Percentiles rank a stretch among this genome's conserved stretches.
These are phyloP conservation scores for Ondatra zibethicus DNA, from an alignment of 2,113 vertebrate species.

Conservation along the genomic window DNA sequence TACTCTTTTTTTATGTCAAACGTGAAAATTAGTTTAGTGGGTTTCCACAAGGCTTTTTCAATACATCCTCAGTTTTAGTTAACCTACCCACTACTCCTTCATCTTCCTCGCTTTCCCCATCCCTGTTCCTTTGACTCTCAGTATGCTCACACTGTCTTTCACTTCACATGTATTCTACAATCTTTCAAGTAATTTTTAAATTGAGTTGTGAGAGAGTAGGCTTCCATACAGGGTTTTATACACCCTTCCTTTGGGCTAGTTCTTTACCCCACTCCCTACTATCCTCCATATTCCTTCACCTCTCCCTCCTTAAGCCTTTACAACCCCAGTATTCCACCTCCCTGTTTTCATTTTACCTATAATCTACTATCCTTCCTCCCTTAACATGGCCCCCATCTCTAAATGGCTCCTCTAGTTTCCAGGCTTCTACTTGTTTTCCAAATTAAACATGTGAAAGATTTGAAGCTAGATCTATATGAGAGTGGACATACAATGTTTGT, in stretches of 20 bases:
- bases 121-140: not conserved
- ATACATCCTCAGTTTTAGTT: not conserved
- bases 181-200: not conserved
- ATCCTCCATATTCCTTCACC: not conserved
- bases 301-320: not conserved
- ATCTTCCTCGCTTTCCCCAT: not conserved
- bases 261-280: not conserved
- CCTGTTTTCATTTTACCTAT: not conserved
- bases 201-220: not conserved
- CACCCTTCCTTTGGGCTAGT: not conserved
- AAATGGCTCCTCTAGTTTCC: not conserved
- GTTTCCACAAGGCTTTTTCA: not conserved
- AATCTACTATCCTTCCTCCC: not conserved
- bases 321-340: not conserved
- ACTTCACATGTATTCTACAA: not conserved
- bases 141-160: too few relatives aligned
- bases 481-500: not conserved
- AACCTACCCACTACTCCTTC: not conserved
- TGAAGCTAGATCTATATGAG: not conserved
- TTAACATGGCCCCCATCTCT: not conserved
- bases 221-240: not conserved
- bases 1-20: not conserved
- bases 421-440: not conserved
- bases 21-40: not conserved
- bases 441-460: not conserved